phyloP scores from a whole-genome alignment of 2,113 vertebrate genomes.

The Onychostruthus taczanowskii region DNA sequence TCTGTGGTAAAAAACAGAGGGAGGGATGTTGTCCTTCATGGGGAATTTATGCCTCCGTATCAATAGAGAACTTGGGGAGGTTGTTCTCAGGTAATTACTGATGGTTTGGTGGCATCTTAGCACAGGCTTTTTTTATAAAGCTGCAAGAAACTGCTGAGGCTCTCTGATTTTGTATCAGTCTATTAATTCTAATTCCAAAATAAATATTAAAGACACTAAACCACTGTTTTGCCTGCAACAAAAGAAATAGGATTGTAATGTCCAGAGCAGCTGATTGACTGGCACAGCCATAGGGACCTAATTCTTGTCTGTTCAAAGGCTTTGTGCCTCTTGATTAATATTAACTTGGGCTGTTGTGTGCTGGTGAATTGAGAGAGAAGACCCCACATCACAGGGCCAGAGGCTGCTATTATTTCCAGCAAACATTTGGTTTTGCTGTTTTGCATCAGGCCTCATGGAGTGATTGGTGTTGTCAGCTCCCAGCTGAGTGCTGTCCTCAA shows the following conservation, averaged over 20 bases:
- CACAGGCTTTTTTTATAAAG: background rate
- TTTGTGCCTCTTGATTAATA: background rate
- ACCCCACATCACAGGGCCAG: background rate
- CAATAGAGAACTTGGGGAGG: background rate
- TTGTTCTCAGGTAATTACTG: background rate
- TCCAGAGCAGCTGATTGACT: background rate
- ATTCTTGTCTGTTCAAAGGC: background rate
- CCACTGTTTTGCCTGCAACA: background rate
- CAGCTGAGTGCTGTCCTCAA: background rate
- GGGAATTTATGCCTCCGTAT: background rate
- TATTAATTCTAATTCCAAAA: background rate
- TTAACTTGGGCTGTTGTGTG: background rate
- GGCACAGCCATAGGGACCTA: background rate
- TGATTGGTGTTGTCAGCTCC: background rate
- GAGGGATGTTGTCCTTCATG: background rate
- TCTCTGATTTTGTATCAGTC: background rate
- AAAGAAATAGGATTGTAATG: background rate
- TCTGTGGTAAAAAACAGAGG: background rate
- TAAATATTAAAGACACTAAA: background rate
- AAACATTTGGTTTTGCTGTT: background rate
- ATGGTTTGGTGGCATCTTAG: background rate
- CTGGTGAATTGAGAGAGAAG: background rate
- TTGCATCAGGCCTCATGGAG: background rate
- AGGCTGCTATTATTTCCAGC: background rate
- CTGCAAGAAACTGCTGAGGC: background rate